phyloP scores from a whole-genome alignment of 1,140 invertebrate species.

The honey bee (Apis mellifera) region Amel_HAv3.1 CM009945.2:6420001-6420500 shows the following conservation, averaged over 20 bases:
- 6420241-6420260: background rate
- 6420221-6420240: background rate
- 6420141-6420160: background rate
- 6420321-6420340: conserved; percentile 9
- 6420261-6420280: background rate
- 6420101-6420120: background rate
- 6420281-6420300: background rate
- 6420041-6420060: background rate
- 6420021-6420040: conserved; percentile 60
- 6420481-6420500: conserved; percentile 41
- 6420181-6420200: background rate
- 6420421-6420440: conserved; percentile 65
- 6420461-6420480: conserved; percentile 49
- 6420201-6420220: background rate
- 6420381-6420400: conserved; percentile 51
- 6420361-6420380: conserved; percentile 38
- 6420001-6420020: conserved; percentile 88
- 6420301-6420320: conserved; percentile 13
- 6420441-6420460: conserved; percentile 52
- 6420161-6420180: background rate
- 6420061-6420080: background rate
- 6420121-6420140: background rate
- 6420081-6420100: no score
- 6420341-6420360: conserved; percentile 26
- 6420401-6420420: conserved; percentile 39